phyloP scores from a whole-genome alignment of 2,888 invertebrate species.

The Troides helena region DNA sequence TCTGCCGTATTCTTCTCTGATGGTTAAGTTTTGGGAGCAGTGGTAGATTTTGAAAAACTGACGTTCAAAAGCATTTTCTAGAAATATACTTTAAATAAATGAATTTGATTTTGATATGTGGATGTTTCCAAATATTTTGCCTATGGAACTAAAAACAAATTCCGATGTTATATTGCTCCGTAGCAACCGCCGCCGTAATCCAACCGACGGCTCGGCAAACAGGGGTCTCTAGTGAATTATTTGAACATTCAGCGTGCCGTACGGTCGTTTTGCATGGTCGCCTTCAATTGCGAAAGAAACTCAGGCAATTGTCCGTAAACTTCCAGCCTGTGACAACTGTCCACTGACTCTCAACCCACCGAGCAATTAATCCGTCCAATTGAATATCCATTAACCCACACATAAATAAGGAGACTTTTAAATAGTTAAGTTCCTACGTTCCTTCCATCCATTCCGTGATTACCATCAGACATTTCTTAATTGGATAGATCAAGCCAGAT shows the following conservation, averaged over 20 bases:
- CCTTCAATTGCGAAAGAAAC: slow-evolving; percentile 35
- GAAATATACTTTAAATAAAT: too few species aligned
- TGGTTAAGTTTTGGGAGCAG: too few species aligned
- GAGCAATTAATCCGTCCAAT: slow-evolving; percentile 70
- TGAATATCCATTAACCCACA: slow-evolving; percentile 44
- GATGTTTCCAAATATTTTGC: not conserved
- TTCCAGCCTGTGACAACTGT: slow-evolving; percentile 31
- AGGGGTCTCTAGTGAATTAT: slow-evolving; percentile 6
- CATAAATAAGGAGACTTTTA: slow-evolving; percentile 28
- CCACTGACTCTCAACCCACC: slow-evolving; percentile 36
- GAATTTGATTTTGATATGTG: too few species aligned
- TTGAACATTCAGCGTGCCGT: slow-evolving; percentile 18
- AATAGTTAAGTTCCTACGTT: slow-evolving; percentile 16
- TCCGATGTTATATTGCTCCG: not conserved
- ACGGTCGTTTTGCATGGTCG: slow-evolving; percentile 34
- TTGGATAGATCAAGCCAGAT: slow-evolving; percentile 4
- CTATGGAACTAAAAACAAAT: not conserved
- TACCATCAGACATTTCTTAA: slow-evolving; percentile 14
- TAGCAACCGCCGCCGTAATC: slow-evolving; percentile 2
- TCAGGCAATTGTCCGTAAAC: slow-evolving; percentile 40
- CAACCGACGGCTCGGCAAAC: not conserved
- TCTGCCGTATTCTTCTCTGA: too few species aligned
- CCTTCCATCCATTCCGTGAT: slow-evolving; percentile 14
- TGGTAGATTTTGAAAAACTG: too few species aligned
- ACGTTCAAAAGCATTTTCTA: too few species aligned